Conservation (phyloP, 2,797 vertebrate species). For the Liasis olivaceus region DNA sequence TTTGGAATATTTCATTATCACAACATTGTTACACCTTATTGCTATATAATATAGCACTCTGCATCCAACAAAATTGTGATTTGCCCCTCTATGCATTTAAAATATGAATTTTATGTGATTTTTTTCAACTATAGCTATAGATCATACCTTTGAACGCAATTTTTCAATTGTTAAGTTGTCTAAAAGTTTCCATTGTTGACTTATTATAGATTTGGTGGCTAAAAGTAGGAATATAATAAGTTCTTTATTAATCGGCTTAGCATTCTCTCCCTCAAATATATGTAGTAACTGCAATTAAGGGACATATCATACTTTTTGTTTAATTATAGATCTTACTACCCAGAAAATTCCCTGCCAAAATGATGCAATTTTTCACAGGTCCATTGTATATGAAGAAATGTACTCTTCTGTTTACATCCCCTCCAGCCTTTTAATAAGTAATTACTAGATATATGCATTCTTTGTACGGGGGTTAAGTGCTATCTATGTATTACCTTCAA, state of each 20-base stretch:
- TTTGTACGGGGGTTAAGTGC: background rate
- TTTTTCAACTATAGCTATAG: no score
- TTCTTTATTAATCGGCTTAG: background rate
- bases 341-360: background rate
- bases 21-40: no score
- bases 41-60: no score
- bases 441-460: background rate
- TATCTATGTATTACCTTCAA: no score
- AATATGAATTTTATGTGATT: no score
- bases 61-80: no score
- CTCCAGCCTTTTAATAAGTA: background rate
- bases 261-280: background rate
- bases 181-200: background rate
- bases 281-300: background rate
- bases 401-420: background rate
- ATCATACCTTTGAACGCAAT: background rate
- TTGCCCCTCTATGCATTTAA: no score
- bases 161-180: background rate
- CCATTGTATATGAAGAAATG: background rate
- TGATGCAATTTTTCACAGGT: background rate
- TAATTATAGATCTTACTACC: background rate
- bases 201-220: background rate
- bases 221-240: background rate
- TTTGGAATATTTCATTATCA: no score
- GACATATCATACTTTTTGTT: background rate